phyloP scores from a whole-genome alignment of 1,140 invertebrate species.

The Rhyacophila brunnea region DNA sequence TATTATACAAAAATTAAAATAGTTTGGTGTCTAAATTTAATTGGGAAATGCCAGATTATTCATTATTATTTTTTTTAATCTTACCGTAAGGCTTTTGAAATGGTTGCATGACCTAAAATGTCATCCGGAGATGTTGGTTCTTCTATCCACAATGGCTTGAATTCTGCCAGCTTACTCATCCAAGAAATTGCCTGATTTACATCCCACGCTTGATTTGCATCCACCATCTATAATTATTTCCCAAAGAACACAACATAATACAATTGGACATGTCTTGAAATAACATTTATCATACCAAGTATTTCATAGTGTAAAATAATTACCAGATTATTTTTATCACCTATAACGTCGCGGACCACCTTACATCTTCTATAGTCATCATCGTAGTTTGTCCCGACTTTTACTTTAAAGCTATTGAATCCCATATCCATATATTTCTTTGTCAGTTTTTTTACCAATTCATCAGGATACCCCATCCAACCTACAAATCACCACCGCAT shows the following conservation, averaged over 20 bases:
- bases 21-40: no score
- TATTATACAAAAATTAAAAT: no score
- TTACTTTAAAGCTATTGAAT: constrained; percentile 84
- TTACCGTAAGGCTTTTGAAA: constrained; percentile 64
- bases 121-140: constrained; percentile 93
- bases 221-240: constrained; percentile 67
- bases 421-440: constrained; percentile 71
- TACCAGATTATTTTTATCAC: constrained; percentile 70
- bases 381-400: constrained; percentile 81
- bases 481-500: constrained; percentile 58
- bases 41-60: no score
- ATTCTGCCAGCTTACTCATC: constrained; percentile 75
- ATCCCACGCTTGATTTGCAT: constrained; percentile 92
- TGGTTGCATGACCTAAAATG: constrained; percentile 77
- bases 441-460: constrained; percentile 67
- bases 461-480: constrained; percentile 78
- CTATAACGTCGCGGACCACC: constrained; percentile 75
- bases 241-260: no score
- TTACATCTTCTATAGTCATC: constrained; percentile 73
- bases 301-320: constrained; percentile 35
- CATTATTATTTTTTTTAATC: no score
- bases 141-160: constrained; percentile 86
- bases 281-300: no score
- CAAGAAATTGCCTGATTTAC: constrained; percentile 80
- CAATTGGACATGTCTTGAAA: no score